Evolutionary conservation across 2,797 vertebrate genomes (phyloP).

Genomic region (Sternarchorhynchus goeldii): DNA sequence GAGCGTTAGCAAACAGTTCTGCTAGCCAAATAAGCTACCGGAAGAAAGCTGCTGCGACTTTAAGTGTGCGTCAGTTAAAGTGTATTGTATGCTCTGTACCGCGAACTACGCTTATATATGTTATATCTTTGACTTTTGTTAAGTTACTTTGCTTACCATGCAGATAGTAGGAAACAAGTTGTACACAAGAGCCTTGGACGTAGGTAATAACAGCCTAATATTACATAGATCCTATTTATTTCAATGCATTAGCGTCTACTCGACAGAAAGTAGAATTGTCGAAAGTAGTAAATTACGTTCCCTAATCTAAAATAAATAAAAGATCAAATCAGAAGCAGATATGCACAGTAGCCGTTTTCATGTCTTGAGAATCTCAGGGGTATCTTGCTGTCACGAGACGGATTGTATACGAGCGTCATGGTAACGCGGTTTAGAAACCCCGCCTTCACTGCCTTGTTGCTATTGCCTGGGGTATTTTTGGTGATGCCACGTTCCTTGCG

Average conservation of each 20-base stretch:
- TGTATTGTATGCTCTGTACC: too few relatives aligned
- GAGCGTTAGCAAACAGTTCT: neutral
- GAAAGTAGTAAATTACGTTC: neutral
- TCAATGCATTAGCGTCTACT: too few relatives aligned
- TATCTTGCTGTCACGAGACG: too few relatives aligned
- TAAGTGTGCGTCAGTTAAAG: too few relatives aligned
- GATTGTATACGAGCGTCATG: constrained; percentile 59
- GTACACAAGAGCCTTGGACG: neutral
- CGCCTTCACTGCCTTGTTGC: constrained; percentile 24
- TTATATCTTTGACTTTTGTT: too few relatives aligned
- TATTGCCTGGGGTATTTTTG: too few relatives aligned
- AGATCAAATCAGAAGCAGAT: neutral
- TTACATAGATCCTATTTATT: too few relatives aligned
- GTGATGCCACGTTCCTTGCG: too few relatives aligned
- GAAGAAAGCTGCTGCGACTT: too few relatives aligned
- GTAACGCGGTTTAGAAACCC: constrained; percentile 46
- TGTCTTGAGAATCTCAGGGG: neutral
- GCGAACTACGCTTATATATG: too few relatives aligned
- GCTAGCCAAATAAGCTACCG: too few relatives aligned
- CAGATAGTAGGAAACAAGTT: neutral
- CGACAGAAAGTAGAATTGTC: neutral
- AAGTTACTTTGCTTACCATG: neutral
- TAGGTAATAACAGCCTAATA: too few relatives aligned
- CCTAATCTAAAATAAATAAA: neutral
- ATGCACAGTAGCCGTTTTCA: neutral